Base-by-base conservation (phyloP, 1,140 invertebrate genomes). In the Coelopa frigida region DNA sequence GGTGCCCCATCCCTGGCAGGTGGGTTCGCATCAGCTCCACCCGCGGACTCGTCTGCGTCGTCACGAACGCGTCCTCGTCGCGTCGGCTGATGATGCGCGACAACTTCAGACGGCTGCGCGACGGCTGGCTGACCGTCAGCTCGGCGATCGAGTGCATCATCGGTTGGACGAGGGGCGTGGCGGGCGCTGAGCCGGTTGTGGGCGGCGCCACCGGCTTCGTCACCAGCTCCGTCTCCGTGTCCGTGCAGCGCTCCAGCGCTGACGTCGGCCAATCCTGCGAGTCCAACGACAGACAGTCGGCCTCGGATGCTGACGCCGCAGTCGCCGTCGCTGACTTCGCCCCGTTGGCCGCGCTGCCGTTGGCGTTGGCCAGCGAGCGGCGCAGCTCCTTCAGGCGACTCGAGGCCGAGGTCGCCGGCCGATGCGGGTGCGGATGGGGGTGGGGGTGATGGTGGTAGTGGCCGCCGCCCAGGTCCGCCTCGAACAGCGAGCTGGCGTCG, bases 71-170 rank as follows among this genome's bases (percentile, higher is more conserved):
- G 48, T 65, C 61, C 22, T 47, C 26, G n/a, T 66, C 59, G 4
- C 62, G 36, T 1, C 62, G 24, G 15, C 44, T 55, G 11, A 63
- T 57, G 18, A 66, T 62, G 46, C 62, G 62, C n/a, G 62, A 66
- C 14, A 66, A 44, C 32, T 66, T 66, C 3, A 62, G 53, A 27
- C 62, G 58, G 2, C 59, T 52, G n/a, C 61, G 58, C 0, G 56
- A 38, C 5, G 49, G 54, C 23, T 12, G 23, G 10, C 23, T 50
- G 43, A 41, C n/a, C 31, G 31, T 44, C 6, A 65, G 46, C 53
- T 65, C 62, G 23, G 65, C 62, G 46, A 65, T 65, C 35, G 62
- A 56, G 31, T 53, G n/a, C n/a, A n/a, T 54, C 55, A 65, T 60
- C 3, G 44, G 53, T 43, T 32, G 58, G 37, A 49, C 14, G 12